These are phyloP conservation scores for Orientallactaga sibirica DNA, from an alignment of 2,797 vertebrate species.

Conservation along the genomic window DNA sequence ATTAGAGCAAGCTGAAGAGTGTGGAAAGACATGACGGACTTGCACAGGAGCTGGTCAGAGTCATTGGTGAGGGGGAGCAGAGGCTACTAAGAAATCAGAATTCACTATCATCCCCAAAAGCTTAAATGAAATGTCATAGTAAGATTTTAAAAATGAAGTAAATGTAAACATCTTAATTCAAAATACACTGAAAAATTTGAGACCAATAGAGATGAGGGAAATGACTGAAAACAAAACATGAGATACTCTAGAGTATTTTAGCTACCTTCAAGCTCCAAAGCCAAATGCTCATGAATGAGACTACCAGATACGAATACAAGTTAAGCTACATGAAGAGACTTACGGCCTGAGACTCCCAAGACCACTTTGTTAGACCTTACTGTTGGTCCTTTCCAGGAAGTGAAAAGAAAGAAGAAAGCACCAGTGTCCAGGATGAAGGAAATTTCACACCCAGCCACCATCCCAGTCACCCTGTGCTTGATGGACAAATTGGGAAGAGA, in stretches of 20 bases:
- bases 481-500: no score
- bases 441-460: no score
- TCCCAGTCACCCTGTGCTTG: no score
- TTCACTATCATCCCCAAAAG: neutral
- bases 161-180: neutral
- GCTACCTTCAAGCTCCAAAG: neutral
- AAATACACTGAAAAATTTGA: neutral
- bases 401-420: no score
- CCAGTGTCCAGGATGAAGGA: no score
- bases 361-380: no score
- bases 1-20: neutral
- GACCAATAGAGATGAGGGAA: neutral
- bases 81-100: neutral
- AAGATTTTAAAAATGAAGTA: conserved; percentile 9
- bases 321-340: neutral
- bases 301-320: neutral
- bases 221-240: neutral
- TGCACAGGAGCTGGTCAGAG: neutral
- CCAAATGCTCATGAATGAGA: neutral
- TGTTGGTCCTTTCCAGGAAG: no score
- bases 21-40: neutral
- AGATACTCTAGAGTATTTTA: neutral
- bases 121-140: neutral
- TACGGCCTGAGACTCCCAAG: no score
- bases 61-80: neutral